Evolutionary conservation across 2,797 vertebrate genomes (phyloP).

Genomic region (Hydrocynus forskahlii): DNA sequence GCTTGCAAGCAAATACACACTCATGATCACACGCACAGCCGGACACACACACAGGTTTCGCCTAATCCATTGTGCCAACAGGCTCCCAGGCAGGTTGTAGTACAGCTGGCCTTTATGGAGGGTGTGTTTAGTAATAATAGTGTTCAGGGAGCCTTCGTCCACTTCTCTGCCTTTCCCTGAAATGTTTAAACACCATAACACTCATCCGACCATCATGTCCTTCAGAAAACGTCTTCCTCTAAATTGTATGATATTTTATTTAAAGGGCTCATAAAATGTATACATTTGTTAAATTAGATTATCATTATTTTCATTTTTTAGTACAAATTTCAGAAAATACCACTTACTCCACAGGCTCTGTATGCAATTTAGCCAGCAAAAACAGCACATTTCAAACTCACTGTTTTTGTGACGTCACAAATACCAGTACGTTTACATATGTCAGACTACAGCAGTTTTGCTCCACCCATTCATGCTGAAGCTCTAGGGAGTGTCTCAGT

Average conservation of each 20-base stretch:
- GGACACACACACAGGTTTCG: background rate
- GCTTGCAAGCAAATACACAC: constrained; percentile 38
- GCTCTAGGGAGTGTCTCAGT: too few species aligned
- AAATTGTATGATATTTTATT: background rate
- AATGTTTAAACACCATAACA: background rate
- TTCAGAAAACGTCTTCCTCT: background rate
- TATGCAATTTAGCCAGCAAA: too few species aligned
- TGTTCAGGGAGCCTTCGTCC: background rate
- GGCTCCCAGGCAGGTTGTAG: background rate
- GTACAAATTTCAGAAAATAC: too few species aligned
- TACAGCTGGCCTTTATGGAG: background rate
- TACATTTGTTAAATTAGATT: too few species aligned
- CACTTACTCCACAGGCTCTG: too few species aligned
- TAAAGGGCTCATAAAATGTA: background rate
- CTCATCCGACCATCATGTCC: background rate
- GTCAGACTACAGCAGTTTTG: too few species aligned
- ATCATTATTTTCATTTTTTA: too few species aligned
- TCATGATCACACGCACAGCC: background rate
- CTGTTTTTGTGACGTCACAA: too few species aligned
- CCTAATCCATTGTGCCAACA: constrained; percentile 17
- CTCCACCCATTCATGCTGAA: too few species aligned
- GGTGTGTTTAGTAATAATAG: background rate
- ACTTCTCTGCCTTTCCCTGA: background rate
- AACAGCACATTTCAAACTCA: too few species aligned
- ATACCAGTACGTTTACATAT: too few species aligned